Percentiles rank a stretch among this genome's conserved stretches.
These are phyloP conservation scores for Glaucidium brasilianum DNA, from an alignment of 2,113 vertebrate species.

Conservation along the genomic window DNA sequence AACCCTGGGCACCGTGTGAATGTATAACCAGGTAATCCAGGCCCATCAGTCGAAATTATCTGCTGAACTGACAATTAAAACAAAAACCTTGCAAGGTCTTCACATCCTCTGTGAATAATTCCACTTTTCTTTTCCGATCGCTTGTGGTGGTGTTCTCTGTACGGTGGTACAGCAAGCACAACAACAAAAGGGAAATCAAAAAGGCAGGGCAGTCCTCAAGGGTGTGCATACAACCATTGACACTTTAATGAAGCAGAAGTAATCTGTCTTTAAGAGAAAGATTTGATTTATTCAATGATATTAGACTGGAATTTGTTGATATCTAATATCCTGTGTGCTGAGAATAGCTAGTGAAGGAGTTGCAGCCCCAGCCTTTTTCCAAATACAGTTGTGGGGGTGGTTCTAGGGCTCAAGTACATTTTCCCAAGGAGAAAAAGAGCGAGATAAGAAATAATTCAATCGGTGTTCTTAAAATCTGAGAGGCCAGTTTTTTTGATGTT, in stretches of 20 bases:
- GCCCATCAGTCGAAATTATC: not conserved
- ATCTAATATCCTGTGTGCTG: not conserved
- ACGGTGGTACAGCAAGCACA: not conserved
- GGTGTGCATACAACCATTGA: not conserved
- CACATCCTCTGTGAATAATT: not conserved
- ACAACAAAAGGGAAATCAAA: not conserved
- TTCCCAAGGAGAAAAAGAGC: not conserved
- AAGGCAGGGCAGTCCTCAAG: not conserved
- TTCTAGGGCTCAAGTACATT: not conserved
- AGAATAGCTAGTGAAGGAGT: not conserved
- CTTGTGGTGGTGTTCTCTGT: not conserved
- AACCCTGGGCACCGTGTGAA: fast-evolving
- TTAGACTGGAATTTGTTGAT: slow-evolving; percentile 10
- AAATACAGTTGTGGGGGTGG: not conserved
- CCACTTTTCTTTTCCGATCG: not conserved
- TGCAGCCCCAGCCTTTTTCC: not conserved
- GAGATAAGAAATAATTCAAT: not conserved
- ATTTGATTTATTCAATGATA: slow-evolving; percentile 30
- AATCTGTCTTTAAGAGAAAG: slow-evolving; percentile 11
- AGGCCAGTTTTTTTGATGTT: not conserved
- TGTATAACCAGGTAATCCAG: not conserved
- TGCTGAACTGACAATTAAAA: not conserved
- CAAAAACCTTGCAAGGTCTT: not conserved
- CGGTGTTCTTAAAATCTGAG: not conserved
- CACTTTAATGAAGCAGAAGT: slow-evolving; percentile 11